These are phyloP conservation scores for Lophius americanus DNA, from an alignment of 2,797 vertebrate genomes.

Conservation along the genomic window DNA sequence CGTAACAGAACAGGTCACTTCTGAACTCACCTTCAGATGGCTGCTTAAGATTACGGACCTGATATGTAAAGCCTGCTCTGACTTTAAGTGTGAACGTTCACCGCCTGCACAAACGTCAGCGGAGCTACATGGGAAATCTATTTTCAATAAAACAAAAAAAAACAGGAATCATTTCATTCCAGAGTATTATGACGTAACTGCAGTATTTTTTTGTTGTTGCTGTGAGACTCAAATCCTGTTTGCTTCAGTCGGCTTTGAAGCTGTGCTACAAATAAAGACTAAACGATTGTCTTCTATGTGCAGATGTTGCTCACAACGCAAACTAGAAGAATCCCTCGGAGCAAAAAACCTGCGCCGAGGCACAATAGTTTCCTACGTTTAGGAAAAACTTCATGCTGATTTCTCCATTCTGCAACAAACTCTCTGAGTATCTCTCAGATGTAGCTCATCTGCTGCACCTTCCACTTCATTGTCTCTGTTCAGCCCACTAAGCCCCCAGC, in stretches of 20 bases:
- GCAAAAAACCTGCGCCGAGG: no score
- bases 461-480: no score
- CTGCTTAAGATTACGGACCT: constrained; percentile 40
- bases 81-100: constrained; percentile 2
- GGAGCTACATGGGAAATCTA: no score
- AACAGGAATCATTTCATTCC: neutral
- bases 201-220: neutral
- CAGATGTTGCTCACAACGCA: constrained; percentile 28
- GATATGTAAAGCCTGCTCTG: constrained; percentile 45
- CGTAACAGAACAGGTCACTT: constrained; percentile 20
- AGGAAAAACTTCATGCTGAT: no score
- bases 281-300: constrained; percentile 23
- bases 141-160: no score
- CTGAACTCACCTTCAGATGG: constrained; percentile 44
- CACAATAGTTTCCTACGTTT: no score
- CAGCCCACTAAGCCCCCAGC: no score
- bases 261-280: constrained; percentile 11
- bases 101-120: neutral
- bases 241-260: neutral
- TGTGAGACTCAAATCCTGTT: neutral
- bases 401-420: no score
- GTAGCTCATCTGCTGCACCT: no score
- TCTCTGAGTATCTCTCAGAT: no score
- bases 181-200: no score
- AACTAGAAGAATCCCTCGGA: no score